Percentiles rank a stretch among this genome's conserved stretches.
phyloP scores from a whole-genome alignment of 2,888 invertebrate genomes.

The Phyllotreta cruciferae region DNA sequence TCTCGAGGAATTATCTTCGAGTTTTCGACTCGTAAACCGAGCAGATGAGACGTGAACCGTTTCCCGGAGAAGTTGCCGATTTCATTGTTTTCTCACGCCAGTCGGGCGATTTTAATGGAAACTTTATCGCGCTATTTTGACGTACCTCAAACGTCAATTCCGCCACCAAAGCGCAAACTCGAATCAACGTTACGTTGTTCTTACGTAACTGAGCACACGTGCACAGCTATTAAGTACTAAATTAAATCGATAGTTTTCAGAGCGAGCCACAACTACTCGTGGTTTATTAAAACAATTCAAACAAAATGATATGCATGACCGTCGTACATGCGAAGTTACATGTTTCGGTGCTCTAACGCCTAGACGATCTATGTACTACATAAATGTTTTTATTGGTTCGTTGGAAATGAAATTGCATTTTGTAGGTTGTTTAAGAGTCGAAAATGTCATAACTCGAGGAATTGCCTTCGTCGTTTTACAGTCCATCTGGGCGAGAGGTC shows the following conservation, averaged over 20 bases:
- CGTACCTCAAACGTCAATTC: too few relatives aligned
- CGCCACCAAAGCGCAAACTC: too few relatives aligned
- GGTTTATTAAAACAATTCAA: conserved; percentile 30
- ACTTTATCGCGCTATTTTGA: too few relatives aligned
- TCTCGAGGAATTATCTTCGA: conserved; percentile 31
- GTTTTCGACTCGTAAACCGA: conserved; percentile 23
- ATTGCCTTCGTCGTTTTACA: too few relatives aligned
- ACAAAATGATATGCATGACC: conserved; percentile 24
- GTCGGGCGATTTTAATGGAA: too few relatives aligned
- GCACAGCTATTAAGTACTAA: conserved; percentile 2
- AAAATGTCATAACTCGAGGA: conserved; percentile 7
- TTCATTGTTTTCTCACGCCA: too few relatives aligned
- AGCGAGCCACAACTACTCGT: conserved; percentile 21
- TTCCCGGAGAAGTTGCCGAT: neutral
- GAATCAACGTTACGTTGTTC: too few relatives aligned
- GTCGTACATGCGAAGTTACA: conserved; percentile 28
- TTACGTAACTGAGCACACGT: too few relatives aligned
- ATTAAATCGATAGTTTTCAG: conserved; percentile 13
- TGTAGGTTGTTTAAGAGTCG: conserved; percentile 9
- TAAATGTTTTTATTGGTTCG: conserved; percentile 19
- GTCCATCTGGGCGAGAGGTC: too few relatives aligned
- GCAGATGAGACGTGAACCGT: conserved; percentile 5
- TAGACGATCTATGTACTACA: conserved; percentile 23
- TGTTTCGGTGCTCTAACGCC: conserved; percentile 24
- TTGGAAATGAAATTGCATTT: conserved; percentile 14